Base-by-base conservation (phyloP, 2,797 vertebrate species). In the Rhinophrynus dorsalis region DNA sequence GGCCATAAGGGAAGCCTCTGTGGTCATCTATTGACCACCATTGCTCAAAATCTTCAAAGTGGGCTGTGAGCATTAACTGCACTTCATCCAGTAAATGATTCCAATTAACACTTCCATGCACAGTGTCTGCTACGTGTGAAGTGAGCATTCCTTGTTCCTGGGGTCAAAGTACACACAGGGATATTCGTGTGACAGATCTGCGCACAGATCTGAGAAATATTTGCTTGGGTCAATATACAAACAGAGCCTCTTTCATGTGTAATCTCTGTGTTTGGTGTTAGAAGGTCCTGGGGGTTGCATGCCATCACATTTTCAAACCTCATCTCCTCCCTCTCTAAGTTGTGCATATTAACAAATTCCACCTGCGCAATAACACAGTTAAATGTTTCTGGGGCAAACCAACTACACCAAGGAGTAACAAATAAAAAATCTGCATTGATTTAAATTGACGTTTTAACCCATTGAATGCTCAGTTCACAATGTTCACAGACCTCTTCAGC, bases 181-280 rank as follows among this genome's bases (percentile, higher is more conserved):
- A 8, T 44, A 20, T 37, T 11, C 55, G 38, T 70, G 50, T 70
- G 32, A 33, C 21, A 15, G 9, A 35, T 15, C 59, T 24, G 17
- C 20, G 11, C 68, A 64, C 23, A 27, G 68, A 54, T 71, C 12
- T 64, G 68, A 48, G 59, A 71, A 63, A 71, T 64, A 48, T 50
- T 30, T 32, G n/a, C 27, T 21, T 57, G 24, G 24, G 40, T 44
- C 64, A 7, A 47, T 35, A 70, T 62, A 57, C 59, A 71, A 30
- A 50, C 35, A 54, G 40, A 29, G 20, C 12, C 12, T 47, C 59
- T 64, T 71, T 71, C 51, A 71, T 70, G 50, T 35, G 30, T 38
- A 52, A 32, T 38, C 54, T 64, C 51, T 52, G 33, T 51, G 27
- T 64, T 59, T 65, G 45, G 27, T 60, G 69, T 44, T 45, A 73